phyloP scores from a whole-genome alignment of 1,140 invertebrate species.

The Drosophila prosaltans region DNA sequence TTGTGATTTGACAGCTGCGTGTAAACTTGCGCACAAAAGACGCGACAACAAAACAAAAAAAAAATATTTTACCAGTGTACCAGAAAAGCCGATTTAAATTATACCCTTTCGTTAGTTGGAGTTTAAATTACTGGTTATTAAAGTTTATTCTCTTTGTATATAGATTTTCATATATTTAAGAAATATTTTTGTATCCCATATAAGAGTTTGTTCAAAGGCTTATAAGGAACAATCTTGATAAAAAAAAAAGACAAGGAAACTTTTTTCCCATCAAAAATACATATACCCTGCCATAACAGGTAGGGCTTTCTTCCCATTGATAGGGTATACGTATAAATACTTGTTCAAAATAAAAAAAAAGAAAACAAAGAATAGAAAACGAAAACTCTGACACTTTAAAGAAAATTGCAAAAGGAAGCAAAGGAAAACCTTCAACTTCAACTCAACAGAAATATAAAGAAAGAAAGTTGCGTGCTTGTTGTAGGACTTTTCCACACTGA shows the following conservation, averaged over 20 bases:
- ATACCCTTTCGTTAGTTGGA: background rate
- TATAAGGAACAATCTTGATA: no score
- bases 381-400: constrained; percentile 66
- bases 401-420: constrained; percentile 50
- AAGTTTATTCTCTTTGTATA: no score
- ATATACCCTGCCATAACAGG: no score
- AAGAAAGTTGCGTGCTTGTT: constrained; percentile 12
- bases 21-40: constrained; percentile 69
- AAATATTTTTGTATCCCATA: no score
- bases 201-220: no score
- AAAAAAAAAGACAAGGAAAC: no score
- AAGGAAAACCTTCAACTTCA: constrained; percentile 33
- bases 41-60: constrained; percentile 18
- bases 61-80: background rate
- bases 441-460: background rate
- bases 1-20: constrained; percentile 80
- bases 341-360: background rate
- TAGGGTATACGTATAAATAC: background rate
- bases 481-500: background rate
- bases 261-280: no score
- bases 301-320: no score
- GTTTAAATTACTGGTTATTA: no score
- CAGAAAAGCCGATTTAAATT: background rate
- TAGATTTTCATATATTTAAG: no score
- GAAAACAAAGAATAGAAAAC: background rate